Percentiles rank a stretch among this genome's conserved stretches.
Conservation (phyloP, 1,140 invertebrate genomes). For the Trachelipus rathkii region DNA sequence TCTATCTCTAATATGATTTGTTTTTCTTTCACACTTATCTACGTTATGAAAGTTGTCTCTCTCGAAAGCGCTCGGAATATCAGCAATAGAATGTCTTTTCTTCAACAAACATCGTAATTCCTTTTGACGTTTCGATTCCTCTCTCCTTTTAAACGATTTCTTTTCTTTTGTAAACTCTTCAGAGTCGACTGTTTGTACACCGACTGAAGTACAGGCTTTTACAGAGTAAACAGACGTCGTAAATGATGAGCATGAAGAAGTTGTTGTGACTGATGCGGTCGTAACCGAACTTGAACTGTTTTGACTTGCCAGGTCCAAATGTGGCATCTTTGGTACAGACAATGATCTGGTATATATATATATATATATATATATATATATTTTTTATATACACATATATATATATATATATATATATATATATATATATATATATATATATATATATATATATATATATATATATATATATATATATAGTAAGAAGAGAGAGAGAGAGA, state of each 20-base stretch:
- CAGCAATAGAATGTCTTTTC: constrained; percentile 38
- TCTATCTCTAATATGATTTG: neutral
- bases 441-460: no score
- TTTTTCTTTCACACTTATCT: neutral
- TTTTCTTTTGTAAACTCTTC: neutral
- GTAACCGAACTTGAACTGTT: constrained; percentile 8
- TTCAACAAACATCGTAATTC: neutral
- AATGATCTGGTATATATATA: constrained; percentile 28
- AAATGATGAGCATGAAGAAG: neutral
- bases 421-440: no score
- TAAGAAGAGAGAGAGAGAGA: no score
- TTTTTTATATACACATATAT: neutral
- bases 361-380: constrained; percentile 1
- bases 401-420: no score
- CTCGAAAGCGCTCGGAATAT: constrained; percentile 23
- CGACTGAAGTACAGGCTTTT: neutral
- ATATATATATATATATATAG: no score
- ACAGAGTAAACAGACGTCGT: neutral
- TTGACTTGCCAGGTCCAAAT: constrained; percentile 12
- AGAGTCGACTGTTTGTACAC: neutral
- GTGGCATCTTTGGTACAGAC: constrained; percentile 20
- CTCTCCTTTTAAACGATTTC: neutral
- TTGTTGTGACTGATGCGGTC: neutral
- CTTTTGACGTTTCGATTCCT: neutral
- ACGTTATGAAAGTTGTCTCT: neutral